Conservation (phyloP, 1,140 invertebrate genomes). For the Microplitis mediator region DNA sequence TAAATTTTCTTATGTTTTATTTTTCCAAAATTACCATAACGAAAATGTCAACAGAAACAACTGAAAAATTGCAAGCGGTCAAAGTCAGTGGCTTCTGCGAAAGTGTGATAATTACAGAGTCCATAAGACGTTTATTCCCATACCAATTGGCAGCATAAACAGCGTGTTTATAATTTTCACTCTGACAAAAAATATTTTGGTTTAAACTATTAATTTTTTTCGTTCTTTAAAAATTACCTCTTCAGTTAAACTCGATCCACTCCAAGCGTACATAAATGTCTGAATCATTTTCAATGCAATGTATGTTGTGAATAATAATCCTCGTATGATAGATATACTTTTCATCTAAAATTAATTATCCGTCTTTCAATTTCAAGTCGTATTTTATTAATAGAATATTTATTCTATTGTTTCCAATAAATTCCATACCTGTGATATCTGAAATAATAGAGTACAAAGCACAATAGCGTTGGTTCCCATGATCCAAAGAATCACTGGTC, state of each 20-base stretch:
- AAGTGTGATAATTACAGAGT: slow-evolving; percentile 30
- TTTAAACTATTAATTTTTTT: neutral
- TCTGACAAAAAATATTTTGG: slow-evolving; percentile 10
- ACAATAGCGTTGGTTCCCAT: slow-evolving; percentile 33
- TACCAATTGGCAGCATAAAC: slow-evolving; percentile 29
- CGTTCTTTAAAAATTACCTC: slow-evolving; percentile 5
- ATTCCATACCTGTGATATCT: slow-evolving; percentile 39
- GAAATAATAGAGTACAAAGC: slow-evolving; percentile 42
- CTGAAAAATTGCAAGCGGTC: slow-evolving; percentile 29
- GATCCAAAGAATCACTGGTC: slow-evolving; percentile 36
- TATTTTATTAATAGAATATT: neutral
- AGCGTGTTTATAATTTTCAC: neutral
- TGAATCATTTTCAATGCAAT: neutral
- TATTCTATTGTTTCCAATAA: neutral
- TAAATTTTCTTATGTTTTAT: neutral
- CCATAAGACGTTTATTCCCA: slow-evolving; percentile 7
- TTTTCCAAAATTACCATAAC: slow-evolving; percentile 22
- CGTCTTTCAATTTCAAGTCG: neutral
- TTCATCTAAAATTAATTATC: neutral
- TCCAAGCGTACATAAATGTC: slow-evolving; percentile 9
- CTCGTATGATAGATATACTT: neutral
- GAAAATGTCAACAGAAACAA: slow-evolving; percentile 36
- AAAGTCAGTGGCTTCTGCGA: slow-evolving; percentile 33
- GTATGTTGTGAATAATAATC: neutral
- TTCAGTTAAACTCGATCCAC: neutral